These are phyloP conservation scores for Amphiprion percula DNA, from an alignment of 2,113 vertebrate genomes.

Conservation along the genomic window DNA sequence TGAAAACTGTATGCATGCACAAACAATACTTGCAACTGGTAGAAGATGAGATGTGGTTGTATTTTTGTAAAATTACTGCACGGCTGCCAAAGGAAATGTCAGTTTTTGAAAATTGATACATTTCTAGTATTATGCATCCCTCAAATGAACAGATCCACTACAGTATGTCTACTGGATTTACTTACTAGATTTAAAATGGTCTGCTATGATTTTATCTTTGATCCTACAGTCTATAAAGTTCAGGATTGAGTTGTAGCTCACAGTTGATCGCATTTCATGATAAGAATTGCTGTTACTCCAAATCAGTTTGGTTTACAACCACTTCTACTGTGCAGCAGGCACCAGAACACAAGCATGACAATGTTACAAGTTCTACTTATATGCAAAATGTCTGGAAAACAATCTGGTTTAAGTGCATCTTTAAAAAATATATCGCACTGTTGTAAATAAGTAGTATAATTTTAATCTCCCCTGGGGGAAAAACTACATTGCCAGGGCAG, in stretches of 20 bases:
- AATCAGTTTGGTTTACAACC: slow-evolving; percentile 42
- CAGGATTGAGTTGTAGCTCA: neutral
- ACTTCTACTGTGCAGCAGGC: slow-evolving; percentile 14
- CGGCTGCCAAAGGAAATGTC: neutral
- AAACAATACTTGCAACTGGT: neutral
- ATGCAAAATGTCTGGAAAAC: slow-evolving; percentile 26
- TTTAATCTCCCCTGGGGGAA: slow-evolving; percentile 1
- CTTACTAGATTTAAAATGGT: neutral
- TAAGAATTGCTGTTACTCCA: slow-evolving; percentile 11
- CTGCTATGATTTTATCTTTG: neutral
- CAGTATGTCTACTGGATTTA: neutral
- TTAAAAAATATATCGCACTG: neutral
- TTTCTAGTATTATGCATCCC: neutral
- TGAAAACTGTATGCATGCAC: slow-evolving; percentile 14
- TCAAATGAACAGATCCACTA: neutral
- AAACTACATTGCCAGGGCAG: neutral
- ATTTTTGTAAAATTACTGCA: neutral
- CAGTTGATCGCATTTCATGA: slow-evolving; percentile 37
- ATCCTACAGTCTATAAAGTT: neutral
- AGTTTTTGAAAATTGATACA: neutral
- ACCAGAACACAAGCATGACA: slow-evolving; percentile 4
- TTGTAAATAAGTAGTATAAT: slow-evolving; percentile 33
- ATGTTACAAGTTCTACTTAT: slow-evolving; percentile 19
- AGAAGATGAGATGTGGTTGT: neutral
- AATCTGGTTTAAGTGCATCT: slow-evolving; percentile 30